phyloP scores from a whole-genome alignment of 1,140 invertebrate genomes.

The Ditylenchus dipsaci region DNA sequence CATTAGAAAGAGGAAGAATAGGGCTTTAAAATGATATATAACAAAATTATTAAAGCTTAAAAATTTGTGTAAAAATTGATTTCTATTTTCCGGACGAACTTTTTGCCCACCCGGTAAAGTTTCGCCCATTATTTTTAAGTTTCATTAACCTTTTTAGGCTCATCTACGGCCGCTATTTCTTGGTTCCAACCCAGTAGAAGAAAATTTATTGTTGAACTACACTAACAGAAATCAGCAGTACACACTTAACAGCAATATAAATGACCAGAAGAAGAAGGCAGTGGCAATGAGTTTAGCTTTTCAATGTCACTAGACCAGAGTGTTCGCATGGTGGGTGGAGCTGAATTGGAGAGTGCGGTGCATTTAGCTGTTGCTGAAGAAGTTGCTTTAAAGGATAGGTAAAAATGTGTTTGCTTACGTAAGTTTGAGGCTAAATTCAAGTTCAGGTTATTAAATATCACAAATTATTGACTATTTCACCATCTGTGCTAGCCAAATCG shows the following conservation, averaged over 20 bases:
- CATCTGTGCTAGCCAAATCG: conserved; percentile 8
- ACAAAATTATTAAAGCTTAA: too few species aligned
- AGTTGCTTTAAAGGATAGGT: background rate
- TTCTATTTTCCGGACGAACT: too few species aligned
- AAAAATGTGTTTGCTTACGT: conserved; percentile 5
- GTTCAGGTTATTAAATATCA: conserved; percentile 15
- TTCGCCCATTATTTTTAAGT: too few species aligned
- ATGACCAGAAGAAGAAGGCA: background rate
- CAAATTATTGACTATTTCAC: conserved; percentile 18
- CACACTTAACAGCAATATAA: background rate
- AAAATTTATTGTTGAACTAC: background rate
- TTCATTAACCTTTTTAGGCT: background rate
- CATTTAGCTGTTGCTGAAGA: conserved; percentile 1
- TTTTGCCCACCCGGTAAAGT: too few species aligned
- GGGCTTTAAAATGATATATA: too few species aligned
- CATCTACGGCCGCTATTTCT: background rate
- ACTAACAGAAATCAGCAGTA: background rate
- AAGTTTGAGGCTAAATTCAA: background rate
- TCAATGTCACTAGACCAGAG: conserved; percentile 14
- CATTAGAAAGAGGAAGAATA: too few species aligned
- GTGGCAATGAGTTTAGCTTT: background rate
- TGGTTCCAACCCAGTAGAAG: background rate
- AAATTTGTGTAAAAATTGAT: too few species aligned
- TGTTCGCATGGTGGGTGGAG: conserved; percentile 4
- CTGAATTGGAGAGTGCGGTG: conserved; percentile 15